phyloP scores from a whole-genome alignment of 2,797 vertebrate species.

The Eurystomus glaucurus region DNA sequence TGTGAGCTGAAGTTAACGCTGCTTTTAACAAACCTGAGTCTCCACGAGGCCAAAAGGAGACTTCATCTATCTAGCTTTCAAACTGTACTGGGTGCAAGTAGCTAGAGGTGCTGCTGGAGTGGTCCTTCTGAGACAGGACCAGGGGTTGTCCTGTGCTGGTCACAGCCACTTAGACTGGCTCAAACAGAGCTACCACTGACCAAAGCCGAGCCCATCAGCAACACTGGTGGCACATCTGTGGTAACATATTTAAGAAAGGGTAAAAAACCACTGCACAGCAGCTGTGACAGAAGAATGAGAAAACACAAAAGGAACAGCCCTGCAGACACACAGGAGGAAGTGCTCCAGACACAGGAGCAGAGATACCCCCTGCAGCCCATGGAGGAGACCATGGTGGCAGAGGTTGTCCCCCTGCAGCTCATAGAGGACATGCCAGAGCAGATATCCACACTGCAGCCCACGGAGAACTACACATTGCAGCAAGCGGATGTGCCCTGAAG shows the following conservation, averaged over 20 bases:
- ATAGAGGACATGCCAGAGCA: background rate
- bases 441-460: too few relatives aligned
- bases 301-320: background rate
- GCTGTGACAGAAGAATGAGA: background rate
- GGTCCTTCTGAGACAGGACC: background rate
- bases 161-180: background rate
- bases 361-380: background rate
- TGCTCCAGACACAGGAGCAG: background rate
- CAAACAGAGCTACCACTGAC: rapidly evolving
- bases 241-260: background rate
- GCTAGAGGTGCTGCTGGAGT: background rate
- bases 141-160: background rate
- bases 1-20: background rate
- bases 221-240: too few relatives aligned
- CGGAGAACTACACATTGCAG: too few relatives aligned
- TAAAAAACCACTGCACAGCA: background rate
- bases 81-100: background rate
- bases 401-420: background rate
- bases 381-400: background rate
- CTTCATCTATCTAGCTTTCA: background rate
- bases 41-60: background rate
- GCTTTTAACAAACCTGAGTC: background rate
- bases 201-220: background rate
- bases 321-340: background rate
- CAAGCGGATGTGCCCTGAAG: too few relatives aligned